phyloP scores from a whole-genome alignment of 2,888 invertebrate species.

The Philaethria dido region DNA sequence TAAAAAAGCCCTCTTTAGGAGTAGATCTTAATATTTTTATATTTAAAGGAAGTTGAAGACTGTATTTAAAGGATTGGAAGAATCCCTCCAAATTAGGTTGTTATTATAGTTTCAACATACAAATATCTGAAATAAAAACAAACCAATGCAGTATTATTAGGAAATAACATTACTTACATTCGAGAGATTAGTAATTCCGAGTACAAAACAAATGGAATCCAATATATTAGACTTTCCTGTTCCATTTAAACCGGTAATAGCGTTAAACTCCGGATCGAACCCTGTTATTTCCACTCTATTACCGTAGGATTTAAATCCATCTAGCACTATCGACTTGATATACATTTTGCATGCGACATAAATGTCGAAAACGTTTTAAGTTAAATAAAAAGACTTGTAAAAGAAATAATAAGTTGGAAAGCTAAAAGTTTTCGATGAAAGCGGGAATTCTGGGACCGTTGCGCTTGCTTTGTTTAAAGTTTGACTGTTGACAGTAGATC shows the following conservation, averaged over 20 bases:
- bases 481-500: constrained; percentile 24
- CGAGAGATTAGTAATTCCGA: constrained; percentile 96
- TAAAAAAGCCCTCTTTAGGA: too few species aligned
- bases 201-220: constrained; percentile 98
- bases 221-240: constrained; percentile 99
- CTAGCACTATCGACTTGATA: constrained; percentile 95
- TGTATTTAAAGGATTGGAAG: too few species aligned
- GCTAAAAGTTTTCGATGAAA: constrained; percentile 7
- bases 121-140: not conserved
- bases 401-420: not conserved
- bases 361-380: not conserved
- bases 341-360: constrained; percentile 86
- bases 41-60: too few species aligned
- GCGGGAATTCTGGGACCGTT: constrained; percentile 42
- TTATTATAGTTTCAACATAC: not conserved
- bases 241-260: constrained; percentile 98
- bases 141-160: not conserved
- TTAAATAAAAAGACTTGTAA: not conserved
- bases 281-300: constrained; percentile 94
- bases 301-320: constrained; percentile 99
- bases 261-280: constrained; percentile 98
- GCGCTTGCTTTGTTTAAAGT: constrained; percentile 35
- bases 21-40: too few species aligned
- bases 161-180: constrained; percentile 85
- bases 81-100: too few species aligned